These are phyloP conservation scores for Neolamprologus hecqui DNA, from an alignment of 2,113 vertebrate species.

Conservation along the genomic window DNA sequence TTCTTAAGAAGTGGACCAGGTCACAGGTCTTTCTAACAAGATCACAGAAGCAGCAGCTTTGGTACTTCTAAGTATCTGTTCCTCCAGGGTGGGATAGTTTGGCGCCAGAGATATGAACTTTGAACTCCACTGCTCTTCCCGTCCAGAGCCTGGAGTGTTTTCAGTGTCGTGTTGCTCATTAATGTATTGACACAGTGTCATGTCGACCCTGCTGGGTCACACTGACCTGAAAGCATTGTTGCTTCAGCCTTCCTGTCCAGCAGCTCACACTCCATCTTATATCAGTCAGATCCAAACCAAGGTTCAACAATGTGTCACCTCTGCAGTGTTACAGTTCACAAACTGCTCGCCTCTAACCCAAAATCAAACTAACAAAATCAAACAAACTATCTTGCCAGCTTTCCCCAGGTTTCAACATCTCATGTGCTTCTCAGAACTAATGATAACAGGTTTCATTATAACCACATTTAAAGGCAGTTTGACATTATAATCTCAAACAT, in stretches of 20 bases:
- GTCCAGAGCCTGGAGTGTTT: neutral
- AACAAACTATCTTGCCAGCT: neutral
- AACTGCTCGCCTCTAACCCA: neutral
- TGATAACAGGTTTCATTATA: neutral
- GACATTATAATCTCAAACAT: neutral
- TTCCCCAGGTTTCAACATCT: neutral
- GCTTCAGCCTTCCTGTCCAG: neutral
- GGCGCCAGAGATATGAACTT: neutral
- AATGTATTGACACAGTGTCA: neutral
- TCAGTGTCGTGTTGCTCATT: neutral
- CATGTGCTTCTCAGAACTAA: neutral
- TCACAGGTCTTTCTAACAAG: neutral
- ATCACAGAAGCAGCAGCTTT: neutral
- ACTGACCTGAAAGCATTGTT: conserved; percentile 4
- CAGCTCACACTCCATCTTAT: neutral
- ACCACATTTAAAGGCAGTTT: neutral
- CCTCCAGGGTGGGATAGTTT: neutral
- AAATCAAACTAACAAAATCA: neutral
- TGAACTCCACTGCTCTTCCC: neutral
- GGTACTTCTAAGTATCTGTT: neutral
- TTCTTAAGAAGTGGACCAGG: neutral
- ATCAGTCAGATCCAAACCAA: neutral
- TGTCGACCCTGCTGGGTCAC: neutral
- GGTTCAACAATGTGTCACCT: neutral
- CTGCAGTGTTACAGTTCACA: neutral